phyloP scores from a whole-genome alignment of 2,888 invertebrate species.

The Thymelicus acteon region DNA sequence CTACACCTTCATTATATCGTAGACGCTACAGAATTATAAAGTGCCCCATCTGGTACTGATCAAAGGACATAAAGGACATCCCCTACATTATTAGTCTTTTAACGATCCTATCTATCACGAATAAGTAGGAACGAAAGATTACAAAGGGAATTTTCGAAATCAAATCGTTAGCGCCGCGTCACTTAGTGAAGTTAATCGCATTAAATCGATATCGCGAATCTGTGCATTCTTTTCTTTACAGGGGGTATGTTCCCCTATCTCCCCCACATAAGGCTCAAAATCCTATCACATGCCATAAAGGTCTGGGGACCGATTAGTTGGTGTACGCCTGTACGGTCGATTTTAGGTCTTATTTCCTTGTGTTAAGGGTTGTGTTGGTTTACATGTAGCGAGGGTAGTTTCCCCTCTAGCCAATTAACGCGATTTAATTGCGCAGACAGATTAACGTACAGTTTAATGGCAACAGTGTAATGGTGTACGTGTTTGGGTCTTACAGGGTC shows the following conservation, averaged over 20 bases:
- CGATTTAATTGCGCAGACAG: constrained; percentile 81
- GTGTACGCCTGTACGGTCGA: constrained; percentile 41
- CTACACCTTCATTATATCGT: no score
- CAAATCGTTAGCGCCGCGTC: constrained; percentile 78
- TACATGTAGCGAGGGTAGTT: constrained; percentile 48
- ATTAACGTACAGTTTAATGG: constrained; percentile 78
- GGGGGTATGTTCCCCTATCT: constrained; percentile 44
- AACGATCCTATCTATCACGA: constrained; percentile 35
- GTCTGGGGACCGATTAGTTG: constrained; percentile 31
- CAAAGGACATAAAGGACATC: constrained; percentile 34
- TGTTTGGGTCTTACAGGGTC: constrained; percentile 26
- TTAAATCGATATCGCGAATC: constrained; percentile 75
- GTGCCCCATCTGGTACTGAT: not conserved
- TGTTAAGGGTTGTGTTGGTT: constrained; percentile 45
- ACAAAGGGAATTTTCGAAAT: constrained; percentile 58
- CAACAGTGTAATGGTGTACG: constrained; percentile 68
- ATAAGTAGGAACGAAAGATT: constrained; percentile 40
- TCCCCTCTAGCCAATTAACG: constrained; percentile 79
- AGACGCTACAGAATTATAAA: not conserved
- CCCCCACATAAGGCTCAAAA: constrained; percentile 39
- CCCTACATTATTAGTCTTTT: constrained; percentile 34
- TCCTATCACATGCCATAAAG: constrained; percentile 65
- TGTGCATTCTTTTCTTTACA: constrained; percentile 60
- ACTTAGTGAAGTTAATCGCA: constrained; percentile 79
- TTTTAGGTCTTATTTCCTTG: constrained; percentile 51